Base-by-base conservation (phyloP, 37 sponge, comb jelly and placozoan genomes). In the Crambe crambe region DNA sequence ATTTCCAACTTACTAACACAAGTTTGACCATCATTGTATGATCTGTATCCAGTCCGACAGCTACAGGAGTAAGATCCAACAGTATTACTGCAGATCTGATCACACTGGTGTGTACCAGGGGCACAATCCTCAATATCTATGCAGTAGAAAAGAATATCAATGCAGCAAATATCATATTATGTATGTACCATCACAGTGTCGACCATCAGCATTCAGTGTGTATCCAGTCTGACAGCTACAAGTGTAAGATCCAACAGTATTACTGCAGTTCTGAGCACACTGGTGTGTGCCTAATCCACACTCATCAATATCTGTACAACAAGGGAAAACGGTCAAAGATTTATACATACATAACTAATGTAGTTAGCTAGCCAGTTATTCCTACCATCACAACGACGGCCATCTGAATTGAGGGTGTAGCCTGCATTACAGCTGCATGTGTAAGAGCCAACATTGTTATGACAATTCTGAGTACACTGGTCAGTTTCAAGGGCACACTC, bases 151-250 rank as follows among this genome's bases (percentile, higher is more conserved):
- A n/a, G n/a, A n/a, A n/a, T n/a, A n/a, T n/a, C n/a, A n/a, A n/a
- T n/a, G n/a, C n/a, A n/a, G n/a, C n/a, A n/a, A n/a, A n/a, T n/a
- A n/a, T n/a, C n/a, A n/a, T n/a, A n/a, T n/a, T n/a, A n/a, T n/a
- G n/a, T n/a, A n/a, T n/a, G n/a, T n/a, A 60, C 17, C 82, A 30
- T 73, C 59, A 43, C 84, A 83, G 27, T 2, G 12, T 2, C 6
- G 31, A 2, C 84, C 84, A 73, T 75, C 70, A 20, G 26, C 41
- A 44, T 32, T 32, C 5, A 73, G 74, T 9, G 3, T 9, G 56
- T 82, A 82, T 6, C 83, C 79, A 75, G 61, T 66, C 34, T 70
- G 27, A 68, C 75, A 83, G 58, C 78, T 68, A 63, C 89, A 88
- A 18, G 21, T 68, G 40, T 82, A 88, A 22, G 73, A 70, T 18